Conservation (phyloP, 2,888 invertebrate genomes). For the Callinectes sapidus region DNA sequence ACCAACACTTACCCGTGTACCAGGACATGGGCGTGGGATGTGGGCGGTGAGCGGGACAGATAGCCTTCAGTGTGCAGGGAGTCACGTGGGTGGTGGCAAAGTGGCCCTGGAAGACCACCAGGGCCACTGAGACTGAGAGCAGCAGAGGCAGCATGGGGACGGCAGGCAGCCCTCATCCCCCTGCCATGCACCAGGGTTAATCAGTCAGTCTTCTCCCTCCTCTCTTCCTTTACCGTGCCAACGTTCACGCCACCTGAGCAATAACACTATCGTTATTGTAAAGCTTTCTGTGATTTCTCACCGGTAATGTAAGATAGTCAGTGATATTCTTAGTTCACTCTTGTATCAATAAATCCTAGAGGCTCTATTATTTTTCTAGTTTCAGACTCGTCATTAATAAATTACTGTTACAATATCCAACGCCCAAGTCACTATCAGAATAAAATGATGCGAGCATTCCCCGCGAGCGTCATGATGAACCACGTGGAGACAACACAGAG, state of each 20-base stretch:
- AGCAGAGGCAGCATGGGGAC: not conserved
- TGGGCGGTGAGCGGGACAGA: not conserved
- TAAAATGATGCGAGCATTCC: not conserved
- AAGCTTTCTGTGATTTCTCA: not conserved
- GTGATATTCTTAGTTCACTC: not conserved
- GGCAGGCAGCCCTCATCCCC: not conserved
- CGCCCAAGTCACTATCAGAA: not conserved
- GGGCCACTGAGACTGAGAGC: not conserved
- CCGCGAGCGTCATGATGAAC: not conserved
- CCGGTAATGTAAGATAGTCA: not conserved
- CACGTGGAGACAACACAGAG: not conserved
- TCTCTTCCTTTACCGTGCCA: not conserved
- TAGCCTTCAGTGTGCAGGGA: not conserved
- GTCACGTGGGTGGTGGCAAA: not conserved
- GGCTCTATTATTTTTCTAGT: not conserved
- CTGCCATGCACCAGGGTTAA: not conserved
- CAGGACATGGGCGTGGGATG: not conserved
- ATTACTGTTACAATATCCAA: not conserved
- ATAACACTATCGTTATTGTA: not conserved
- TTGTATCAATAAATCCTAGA: not conserved
- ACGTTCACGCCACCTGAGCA: not conserved
- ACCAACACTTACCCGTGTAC: not conserved
- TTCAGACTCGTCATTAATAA: not conserved
- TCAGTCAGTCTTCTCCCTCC: not conserved
- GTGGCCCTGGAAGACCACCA: slow-evolving; percentile 7